Percentiles rank a stretch among this genome's conserved stretches.
Conservation (phyloP, 1,140 invertebrate genomes). For the Eumaeus atala region DNA sequence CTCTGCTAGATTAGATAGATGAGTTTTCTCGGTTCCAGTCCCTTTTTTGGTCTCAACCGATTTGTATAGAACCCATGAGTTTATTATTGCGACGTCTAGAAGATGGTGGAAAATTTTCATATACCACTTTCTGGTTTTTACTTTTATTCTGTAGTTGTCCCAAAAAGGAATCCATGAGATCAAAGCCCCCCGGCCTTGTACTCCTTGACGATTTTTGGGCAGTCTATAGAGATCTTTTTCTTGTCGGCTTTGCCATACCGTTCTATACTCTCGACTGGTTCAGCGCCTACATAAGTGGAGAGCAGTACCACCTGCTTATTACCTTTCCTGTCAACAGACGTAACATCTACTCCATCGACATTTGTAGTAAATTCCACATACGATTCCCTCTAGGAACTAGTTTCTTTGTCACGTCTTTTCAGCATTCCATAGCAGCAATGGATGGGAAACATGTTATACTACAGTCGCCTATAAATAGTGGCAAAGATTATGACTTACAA, state of each 20-base stretch:
- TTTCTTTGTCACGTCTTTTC: constrained; percentile 29
- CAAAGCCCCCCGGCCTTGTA: constrained; percentile 59
- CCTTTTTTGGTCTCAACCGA: no score
- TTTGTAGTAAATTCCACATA: constrained; percentile 27
- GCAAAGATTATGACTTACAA: no score
- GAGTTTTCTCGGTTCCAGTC: no score
- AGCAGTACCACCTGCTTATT: constrained; percentile 22
- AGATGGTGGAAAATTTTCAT: constrained; percentile 25
- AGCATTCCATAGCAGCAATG: no score
- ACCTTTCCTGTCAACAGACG: constrained; percentile 26
- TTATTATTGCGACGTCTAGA: constrained; percentile 38
- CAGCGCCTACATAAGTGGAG: constrained; percentile 25
- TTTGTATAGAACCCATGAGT: constrained; percentile 42
- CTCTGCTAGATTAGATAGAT: no score
- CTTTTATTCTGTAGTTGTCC: constrained; percentile 17
- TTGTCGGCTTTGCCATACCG: constrained; percentile 39
- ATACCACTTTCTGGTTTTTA: constrained; percentile 21
- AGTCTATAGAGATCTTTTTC: constrained; percentile 50
- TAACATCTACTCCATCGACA: constrained; percentile 27
- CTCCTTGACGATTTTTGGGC: constrained; percentile 61
- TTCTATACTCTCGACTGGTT: constrained; percentile 21
- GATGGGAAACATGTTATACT: no score
- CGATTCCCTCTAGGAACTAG: constrained; percentile 23
- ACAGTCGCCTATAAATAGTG: no score
- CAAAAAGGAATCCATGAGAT: constrained; percentile 19